phyloP scores from a whole-genome alignment of 1,140 invertebrate species.

The Ruditapes philippinarum region DNA sequence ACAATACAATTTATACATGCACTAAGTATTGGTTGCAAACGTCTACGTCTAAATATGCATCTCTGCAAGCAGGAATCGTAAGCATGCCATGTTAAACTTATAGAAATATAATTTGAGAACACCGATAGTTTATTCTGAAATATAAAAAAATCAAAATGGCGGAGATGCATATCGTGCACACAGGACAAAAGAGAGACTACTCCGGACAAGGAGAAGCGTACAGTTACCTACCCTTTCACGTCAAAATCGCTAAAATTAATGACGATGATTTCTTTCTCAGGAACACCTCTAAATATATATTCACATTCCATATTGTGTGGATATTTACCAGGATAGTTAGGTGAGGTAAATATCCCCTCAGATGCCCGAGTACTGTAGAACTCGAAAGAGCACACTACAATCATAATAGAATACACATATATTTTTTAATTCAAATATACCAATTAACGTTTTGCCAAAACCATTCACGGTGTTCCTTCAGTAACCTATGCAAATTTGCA shows the following conservation, averaged over 20 bases:
- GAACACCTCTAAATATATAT: constrained; percentile 96
- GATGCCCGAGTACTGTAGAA: constrained; percentile 90
- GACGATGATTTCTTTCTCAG: constrained; percentile 92
- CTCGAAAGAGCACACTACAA: constrained; percentile 87
- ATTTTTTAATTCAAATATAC: too few species aligned
- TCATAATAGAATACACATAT: too few species aligned
- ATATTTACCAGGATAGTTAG: constrained; percentile 97
- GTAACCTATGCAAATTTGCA: too few species aligned
- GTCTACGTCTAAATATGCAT: background rate
- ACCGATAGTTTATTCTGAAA: background rate
- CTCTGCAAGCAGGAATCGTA: background rate
- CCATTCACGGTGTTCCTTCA: too few species aligned
- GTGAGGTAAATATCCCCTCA: constrained; percentile 95
- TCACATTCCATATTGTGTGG: constrained; percentile 97
- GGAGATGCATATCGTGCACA: constrained; percentile 40
- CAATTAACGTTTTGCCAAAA: too few species aligned
- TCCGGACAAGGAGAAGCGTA: constrained; percentile 33
- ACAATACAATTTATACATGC: constrained; percentile 17
- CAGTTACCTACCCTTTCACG: constrained; percentile 65
- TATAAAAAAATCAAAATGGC: background rate
- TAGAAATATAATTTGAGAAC: background rate
- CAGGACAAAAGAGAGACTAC: constrained; percentile 26
- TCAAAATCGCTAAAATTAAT: constrained; percentile 95
- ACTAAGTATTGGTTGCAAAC: background rate
- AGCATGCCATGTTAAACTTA: background rate